Conservation (phyloP, 2,888 invertebrate genomes). For the Dolomedes plantarius region DNA sequence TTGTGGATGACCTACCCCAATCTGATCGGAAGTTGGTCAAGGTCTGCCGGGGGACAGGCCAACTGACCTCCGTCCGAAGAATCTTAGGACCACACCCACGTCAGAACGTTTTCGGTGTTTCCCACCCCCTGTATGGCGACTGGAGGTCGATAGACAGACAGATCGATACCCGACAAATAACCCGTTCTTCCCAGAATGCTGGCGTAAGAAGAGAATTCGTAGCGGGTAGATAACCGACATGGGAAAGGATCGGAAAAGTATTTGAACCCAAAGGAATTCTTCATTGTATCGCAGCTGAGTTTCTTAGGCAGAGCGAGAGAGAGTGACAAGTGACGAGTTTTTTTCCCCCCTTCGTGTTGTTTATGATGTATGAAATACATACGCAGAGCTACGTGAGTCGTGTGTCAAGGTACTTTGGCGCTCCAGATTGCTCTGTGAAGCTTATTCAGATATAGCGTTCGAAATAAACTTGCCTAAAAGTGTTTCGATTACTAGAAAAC, state of each 20-base stretch:
- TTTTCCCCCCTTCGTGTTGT: no score
- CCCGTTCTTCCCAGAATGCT: background rate
- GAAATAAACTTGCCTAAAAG: no score
- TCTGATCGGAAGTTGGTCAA: conserved; percentile 50
- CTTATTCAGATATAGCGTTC: no score
- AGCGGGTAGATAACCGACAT: background rate
- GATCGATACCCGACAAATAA: conserved; percentile 25
- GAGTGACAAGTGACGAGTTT: no score
- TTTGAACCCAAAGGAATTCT: background rate
- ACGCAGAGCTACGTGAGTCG: no score
- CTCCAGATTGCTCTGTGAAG: no score
- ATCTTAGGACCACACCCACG: conserved; percentile 33
- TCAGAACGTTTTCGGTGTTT: conserved; percentile 4
- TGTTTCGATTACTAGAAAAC: no score
- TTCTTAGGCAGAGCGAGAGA: no score
- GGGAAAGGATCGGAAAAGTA: background rate
- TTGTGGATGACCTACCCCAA: conserved; percentile 26
- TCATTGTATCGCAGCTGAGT: background rate
- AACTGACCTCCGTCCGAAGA: conserved; percentile 49
- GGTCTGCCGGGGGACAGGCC: conserved; percentile 52
- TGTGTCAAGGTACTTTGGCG: no score
- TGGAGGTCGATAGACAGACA: conserved; percentile 25
- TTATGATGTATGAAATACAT: no score
- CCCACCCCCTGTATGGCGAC: conserved; percentile 25
- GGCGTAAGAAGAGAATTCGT: background rate